Conservation (phyloP, 1,140 invertebrate genomes). For the Drosophila murphyi region DNA sequence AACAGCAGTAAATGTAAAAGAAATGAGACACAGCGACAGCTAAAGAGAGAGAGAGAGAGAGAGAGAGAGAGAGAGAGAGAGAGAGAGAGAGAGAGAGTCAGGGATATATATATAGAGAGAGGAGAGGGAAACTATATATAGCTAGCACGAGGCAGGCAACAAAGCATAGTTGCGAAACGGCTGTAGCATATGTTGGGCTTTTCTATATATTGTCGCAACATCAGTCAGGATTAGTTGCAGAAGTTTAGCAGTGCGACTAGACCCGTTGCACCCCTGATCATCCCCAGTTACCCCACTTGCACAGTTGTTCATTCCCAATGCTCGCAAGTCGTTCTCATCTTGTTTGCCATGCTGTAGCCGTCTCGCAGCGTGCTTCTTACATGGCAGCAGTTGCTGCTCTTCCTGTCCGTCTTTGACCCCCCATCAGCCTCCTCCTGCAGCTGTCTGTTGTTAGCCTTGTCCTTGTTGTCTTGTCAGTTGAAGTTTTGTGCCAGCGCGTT, state of each 20-base stretch:
- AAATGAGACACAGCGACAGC: slow-evolving; percentile 11
- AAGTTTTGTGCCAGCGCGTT: slow-evolving; percentile 58
- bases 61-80: background rate
- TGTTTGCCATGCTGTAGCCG: slow-evolving; percentile 80
- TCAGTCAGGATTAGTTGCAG: slow-evolving; percentile 81
- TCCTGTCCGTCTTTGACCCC: background rate
- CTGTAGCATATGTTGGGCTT: slow-evolving; percentile 73
- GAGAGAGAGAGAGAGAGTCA: background rate
- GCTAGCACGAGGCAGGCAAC: slow-evolving; percentile 54
- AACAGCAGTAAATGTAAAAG: slow-evolving; percentile 39
- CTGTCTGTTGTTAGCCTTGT: slow-evolving; percentile 63
- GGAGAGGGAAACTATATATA: slow-evolving; percentile 49
- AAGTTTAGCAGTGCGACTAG: slow-evolving; percentile 69
- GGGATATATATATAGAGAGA: slow-evolving; percentile 45
- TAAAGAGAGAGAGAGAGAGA: background rate
- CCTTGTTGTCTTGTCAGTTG: slow-evolving; percentile 77
- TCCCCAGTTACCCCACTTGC: background rate
- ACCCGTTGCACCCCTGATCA: background rate
- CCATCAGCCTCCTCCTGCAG: background rate
- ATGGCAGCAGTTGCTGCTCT: slow-evolving; percentile 62
- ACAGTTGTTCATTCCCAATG: background rate
- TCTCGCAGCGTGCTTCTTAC: slow-evolving; percentile 73
- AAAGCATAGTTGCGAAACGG: slow-evolving; percentile 75
- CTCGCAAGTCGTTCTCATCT: slow-evolving; percentile 55
- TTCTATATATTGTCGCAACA: slow-evolving; percentile 81